phyloP scores from a whole-genome alignment of 2,113 vertebrate species.

The Blennius ocellaris region DNA sequence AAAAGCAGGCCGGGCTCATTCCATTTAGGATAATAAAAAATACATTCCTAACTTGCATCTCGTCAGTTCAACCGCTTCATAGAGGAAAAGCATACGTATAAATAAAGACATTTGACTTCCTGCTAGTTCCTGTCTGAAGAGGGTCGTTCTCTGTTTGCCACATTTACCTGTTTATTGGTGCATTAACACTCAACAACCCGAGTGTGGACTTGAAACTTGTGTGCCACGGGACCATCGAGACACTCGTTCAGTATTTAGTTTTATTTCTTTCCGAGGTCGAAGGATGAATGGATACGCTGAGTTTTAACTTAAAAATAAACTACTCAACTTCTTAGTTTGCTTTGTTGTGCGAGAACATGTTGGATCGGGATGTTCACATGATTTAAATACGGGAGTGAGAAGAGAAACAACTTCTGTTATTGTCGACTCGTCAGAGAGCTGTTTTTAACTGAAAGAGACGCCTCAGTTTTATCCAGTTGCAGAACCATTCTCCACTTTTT shows the following conservation, averaged over 20 bases:
- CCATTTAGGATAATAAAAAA: constrained; percentile 1
- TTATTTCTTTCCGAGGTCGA: constrained; percentile 1
- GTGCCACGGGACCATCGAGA: constrained; percentile 41
- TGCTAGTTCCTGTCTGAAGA: constrained; percentile 7
- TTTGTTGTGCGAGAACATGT: not conserved
- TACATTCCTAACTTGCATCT: constrained; percentile 24
- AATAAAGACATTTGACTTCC: constrained; percentile 9
- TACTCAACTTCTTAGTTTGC: not conserved
- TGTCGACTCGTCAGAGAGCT: not conserved
- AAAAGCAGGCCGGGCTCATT: constrained; percentile 10
- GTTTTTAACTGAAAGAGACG: constrained; percentile 8
- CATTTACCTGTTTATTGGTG: constrained; percentile 1
- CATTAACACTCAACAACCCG: not conserved
- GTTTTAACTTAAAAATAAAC: not conserved
- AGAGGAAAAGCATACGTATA: constrained; percentile 18
- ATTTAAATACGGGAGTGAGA: constrained; percentile 3
- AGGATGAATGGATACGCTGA: not conserved
- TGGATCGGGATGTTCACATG: not conserved
- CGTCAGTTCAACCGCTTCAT: constrained; percentile 6
- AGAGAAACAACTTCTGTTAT: constrained; percentile 7
- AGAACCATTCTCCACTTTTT: constrained; percentile 19
- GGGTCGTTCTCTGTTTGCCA: constrained; percentile 7
- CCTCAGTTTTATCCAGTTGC: constrained; percentile 4
- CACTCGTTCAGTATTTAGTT: not conserved
- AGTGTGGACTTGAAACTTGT: not conserved